Evolutionary conservation across 2,888 invertebrate species (phyloP).

Genomic region (Acronicta leporina): DNA sequence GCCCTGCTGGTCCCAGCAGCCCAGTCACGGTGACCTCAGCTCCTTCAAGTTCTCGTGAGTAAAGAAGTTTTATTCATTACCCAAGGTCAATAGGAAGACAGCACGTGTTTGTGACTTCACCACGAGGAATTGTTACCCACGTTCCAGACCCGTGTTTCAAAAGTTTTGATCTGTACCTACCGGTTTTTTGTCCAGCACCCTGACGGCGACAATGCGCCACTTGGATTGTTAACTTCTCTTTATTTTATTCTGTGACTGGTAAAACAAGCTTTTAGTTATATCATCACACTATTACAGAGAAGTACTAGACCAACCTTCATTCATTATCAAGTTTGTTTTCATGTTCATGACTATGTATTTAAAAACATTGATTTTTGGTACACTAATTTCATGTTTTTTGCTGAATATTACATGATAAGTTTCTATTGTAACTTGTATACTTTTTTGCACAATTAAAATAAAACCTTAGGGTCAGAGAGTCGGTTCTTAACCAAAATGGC

Average conservation of each 20-base stretch:
- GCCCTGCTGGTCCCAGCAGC: conserved; percentile 71
- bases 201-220: conserved; percentile 8
- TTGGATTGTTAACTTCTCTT: not conserved
- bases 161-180: conserved; percentile 55
- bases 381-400: not conserved
- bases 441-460: too few relatives aligned
- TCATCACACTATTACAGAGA: conserved; percentile 13
- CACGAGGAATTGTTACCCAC: conserved; percentile 62
- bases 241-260: not conserved
- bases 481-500: too few relatives aligned
- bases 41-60: conserved; percentile 82
- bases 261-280: not conserved
- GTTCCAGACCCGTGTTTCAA: conserved; percentile 66
- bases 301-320: conserved; percentile 9
- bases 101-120: conserved; percentile 64
- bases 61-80: conserved; percentile 34
- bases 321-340: not conserved
- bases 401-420: not conserved
- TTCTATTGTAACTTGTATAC: not conserved
- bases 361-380: conserved; percentile 4
- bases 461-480: too few relatives aligned
- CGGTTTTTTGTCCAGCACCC: conserved; percentile 24
- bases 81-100: conserved; percentile 28
- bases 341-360: not conserved
- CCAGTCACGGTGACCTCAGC: conserved; percentile 75